Evolutionary conservation across 2,113 vertebrate genomes (phyloP).

Genomic region (Ondatra zibethicus): DNA sequence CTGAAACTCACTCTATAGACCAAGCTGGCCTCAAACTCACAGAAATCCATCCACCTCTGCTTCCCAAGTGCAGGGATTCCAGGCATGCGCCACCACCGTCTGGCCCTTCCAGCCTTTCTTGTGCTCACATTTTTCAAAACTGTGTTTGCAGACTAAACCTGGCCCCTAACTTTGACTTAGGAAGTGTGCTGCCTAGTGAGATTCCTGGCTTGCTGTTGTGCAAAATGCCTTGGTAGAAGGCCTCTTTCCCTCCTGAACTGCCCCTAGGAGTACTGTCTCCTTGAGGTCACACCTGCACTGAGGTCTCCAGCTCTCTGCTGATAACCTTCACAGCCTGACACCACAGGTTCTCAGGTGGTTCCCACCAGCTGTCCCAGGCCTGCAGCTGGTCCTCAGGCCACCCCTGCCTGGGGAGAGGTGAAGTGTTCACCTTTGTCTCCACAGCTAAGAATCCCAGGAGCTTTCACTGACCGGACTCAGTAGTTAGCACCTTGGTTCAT

Average conservation of each 20-base stretch:
- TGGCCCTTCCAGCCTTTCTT: not conserved
- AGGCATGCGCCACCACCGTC: not conserved
- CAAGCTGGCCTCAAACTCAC: not conserved
- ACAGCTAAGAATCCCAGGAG: not conserved
- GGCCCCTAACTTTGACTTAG: too few relatives aligned
- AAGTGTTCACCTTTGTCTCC: not conserved
- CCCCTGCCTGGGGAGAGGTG: not conserved
- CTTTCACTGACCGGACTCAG: not conserved
- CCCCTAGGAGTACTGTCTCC: not conserved
- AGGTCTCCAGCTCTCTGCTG: not conserved
- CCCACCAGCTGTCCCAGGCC: not conserved
- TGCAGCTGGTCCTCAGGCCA: not conserved
- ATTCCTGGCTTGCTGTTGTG: fast-evolving
- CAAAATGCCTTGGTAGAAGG: fast-evolving
- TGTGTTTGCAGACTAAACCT: not conserved
- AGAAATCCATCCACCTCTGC: not conserved
- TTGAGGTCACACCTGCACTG: fast-evolving
- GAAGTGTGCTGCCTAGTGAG: fast-evolving
- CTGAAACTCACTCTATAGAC: not conserved
- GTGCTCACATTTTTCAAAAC: not conserved
- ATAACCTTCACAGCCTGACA: not conserved
- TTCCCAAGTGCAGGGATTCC: not conserved
- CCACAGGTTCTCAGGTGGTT: not conserved
- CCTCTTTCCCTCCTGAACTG: not conserved
- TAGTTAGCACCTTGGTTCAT: fast-evolving